Evolutionary conservation across 2,888 invertebrate genomes (phyloP).

Genomic region (Cantharis nigra): DNA sequence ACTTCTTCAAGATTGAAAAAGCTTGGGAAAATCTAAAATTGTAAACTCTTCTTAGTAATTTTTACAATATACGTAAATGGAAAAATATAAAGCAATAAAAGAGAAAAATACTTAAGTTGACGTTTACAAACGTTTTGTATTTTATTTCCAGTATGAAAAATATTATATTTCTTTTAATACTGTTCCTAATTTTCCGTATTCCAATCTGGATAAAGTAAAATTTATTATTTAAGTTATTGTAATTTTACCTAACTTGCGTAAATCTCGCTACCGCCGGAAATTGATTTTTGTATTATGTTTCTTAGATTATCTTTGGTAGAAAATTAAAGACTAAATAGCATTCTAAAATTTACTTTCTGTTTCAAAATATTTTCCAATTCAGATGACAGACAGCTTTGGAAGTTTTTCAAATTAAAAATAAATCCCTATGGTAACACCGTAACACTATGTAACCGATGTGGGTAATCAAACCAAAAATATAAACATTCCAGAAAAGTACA

Average conservation of each 20-base stretch:
- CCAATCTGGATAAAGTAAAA: background rate
- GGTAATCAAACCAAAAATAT: conserved; percentile 1
- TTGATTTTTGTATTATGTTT: background rate
- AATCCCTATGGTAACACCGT: background rate
- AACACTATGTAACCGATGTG: background rate
- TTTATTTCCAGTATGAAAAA: background rate
- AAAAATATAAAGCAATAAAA: background rate
- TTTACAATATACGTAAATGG: background rate
- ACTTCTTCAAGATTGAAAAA: background rate
- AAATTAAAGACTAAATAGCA: background rate
- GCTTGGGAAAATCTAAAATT: background rate
- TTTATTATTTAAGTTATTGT: background rate
- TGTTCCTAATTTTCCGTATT: background rate
- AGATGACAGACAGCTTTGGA: background rate
- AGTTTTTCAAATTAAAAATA: background rate
- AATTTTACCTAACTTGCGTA: background rate
- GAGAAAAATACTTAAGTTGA: background rate
- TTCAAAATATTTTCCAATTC: background rate
- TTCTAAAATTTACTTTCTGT: background rate
- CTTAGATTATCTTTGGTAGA: background rate
- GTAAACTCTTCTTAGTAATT: background rate
- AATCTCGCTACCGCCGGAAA: no score
- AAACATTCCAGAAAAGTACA: background rate
- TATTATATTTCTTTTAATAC: background rate
- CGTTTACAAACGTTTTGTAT: background rate